Base-by-base conservation (phyloP, 2,888 invertebrate genomes). In the Sinopyrophorus schimmeli region DNA sequence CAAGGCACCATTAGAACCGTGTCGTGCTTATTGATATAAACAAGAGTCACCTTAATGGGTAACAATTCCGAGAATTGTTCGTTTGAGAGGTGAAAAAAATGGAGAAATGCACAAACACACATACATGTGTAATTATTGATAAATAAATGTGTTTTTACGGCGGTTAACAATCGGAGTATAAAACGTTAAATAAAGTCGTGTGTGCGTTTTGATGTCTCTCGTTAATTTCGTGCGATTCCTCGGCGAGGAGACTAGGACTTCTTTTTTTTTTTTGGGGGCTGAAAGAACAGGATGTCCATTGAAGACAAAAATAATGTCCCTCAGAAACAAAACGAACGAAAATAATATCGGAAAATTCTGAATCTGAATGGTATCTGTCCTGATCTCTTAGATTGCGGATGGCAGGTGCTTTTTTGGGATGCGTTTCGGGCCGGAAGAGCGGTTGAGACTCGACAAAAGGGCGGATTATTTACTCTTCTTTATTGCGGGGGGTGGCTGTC, bases 401-500 rank as follows among this genome's bases (percentile, higher is more conserved):
- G 47, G 51, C 54, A 54, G 54, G 54, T 54, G 54, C 51, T 52
- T 26, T 27, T 43, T 24, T 20, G 42, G 46, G 46, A 50, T 50
- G 47, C 53, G 48, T 55, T 47, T 53, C n/a, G 49, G 50, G 38
- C 55, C 57, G 64, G 63, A 63, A 60, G 59, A 50, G 55, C 52
- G 56, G n/a, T n/a, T n/a, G n/a, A 54, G 59, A 59, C 59, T 55
- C 47, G 57, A 57, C 56, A 60, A 60, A 59, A 55, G 57, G 63
- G 63, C 58, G 60, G 61, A 65, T 64, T 67, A 62, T 66, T 64
- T 67, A 64, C 53, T 46, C 38, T 48, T 54, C 54, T 59, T 59
- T 39, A 40, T 28, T 24, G 35, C 14, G 24, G 24, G 6, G 11
- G 21, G 23, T 34, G 34, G 34, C 21, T 15, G n/a, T 20, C 9